Conservation (phyloP, 2,888 invertebrate genomes). For the Tortrix viridana region DNA sequence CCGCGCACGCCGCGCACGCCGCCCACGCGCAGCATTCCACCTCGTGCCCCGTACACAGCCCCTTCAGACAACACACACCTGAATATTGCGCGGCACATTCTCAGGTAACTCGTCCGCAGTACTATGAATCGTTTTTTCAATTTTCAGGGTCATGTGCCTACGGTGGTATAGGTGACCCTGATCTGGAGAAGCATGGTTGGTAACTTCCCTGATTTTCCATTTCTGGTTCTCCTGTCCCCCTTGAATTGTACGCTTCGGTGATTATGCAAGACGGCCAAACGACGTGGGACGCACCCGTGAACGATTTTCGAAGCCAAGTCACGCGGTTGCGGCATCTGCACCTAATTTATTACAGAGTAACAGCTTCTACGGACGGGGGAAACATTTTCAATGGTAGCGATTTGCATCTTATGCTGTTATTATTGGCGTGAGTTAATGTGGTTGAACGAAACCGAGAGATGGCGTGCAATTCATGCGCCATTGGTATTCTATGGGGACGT, state of each 20-base stretch:
- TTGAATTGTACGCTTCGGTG: conserved; percentile 34
- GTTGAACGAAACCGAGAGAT: conserved; percentile 25
- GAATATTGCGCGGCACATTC: conserved; percentile 80
- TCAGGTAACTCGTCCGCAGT: conserved; percentile 61
- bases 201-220: conserved; percentile 41
- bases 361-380: conserved; percentile 40
- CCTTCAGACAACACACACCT: conserved; percentile 86
- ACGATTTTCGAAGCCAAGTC: conserved; percentile 50
- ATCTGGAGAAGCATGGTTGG: conserved; percentile 41
- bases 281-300: conserved; percentile 46
- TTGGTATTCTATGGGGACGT: conserved; percentile 15
- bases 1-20: conserved; percentile 79
- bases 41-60: conserved; percentile 90
- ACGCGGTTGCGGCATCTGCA: conserved; percentile 61
- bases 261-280: conserved; percentile 34
- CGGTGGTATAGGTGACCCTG: conserved; percentile 39
- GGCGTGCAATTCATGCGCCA: conserved; percentile 25
- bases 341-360: conserved; percentile 62
- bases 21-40: conserved; percentile 74
- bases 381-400: conserved; percentile 56
- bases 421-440: conserved; percentile 39
- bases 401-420: conserved; percentile 52
- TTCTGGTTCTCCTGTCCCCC: conserved; percentile 39
- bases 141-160: conserved; percentile 25
- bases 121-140: conserved; percentile 6